Percentiles rank a stretch among this genome's conserved stretches.
Conservation (phyloP, 2,888 invertebrate genomes). For the Ophioninae sp. region DNA sequence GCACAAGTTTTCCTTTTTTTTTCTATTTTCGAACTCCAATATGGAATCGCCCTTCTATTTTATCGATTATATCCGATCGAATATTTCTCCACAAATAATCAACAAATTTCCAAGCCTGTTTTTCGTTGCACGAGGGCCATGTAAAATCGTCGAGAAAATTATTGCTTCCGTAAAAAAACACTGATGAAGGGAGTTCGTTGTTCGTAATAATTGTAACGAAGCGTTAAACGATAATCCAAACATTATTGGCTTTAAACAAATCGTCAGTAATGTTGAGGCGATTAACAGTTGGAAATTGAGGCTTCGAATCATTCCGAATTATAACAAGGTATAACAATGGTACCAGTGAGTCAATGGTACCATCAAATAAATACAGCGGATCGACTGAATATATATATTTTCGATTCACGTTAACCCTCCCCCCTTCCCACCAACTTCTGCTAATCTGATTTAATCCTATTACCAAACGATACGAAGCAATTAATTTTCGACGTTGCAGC, state of each 20-base stretch:
- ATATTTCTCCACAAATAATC: too few species aligned
- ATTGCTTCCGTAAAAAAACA: too few species aligned
- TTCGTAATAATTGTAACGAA: background rate
- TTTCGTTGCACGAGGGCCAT: too few species aligned
- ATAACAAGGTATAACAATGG: constrained; percentile 38
- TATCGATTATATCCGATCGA: too few species aligned
- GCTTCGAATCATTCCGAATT: constrained; percentile 35
- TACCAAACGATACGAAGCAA: constrained; percentile 68
- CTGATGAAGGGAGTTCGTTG: background rate
- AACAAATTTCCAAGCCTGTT: too few species aligned
- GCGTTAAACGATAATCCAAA: background rate
- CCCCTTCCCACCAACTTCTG: constrained; percentile 59
- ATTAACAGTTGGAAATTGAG: constrained; percentile 7
- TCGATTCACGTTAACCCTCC: constrained; percentile 65
- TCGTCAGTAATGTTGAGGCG: constrained; percentile 28
- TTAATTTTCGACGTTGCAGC: constrained; percentile 69
- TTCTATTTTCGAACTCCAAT: too few species aligned
- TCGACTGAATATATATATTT: constrained; percentile 56
- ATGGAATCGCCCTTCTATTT: too few species aligned
- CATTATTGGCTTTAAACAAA: constrained; percentile 12
- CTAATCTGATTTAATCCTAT: constrained; percentile 74
- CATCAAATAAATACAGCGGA: constrained; percentile 71
- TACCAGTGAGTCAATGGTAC: constrained; percentile 31
- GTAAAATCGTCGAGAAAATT: background rate
- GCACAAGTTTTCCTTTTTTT: too few species aligned